Conservation (phyloP, 2,888 invertebrate genomes). For the Sericinus montela region DNA sequence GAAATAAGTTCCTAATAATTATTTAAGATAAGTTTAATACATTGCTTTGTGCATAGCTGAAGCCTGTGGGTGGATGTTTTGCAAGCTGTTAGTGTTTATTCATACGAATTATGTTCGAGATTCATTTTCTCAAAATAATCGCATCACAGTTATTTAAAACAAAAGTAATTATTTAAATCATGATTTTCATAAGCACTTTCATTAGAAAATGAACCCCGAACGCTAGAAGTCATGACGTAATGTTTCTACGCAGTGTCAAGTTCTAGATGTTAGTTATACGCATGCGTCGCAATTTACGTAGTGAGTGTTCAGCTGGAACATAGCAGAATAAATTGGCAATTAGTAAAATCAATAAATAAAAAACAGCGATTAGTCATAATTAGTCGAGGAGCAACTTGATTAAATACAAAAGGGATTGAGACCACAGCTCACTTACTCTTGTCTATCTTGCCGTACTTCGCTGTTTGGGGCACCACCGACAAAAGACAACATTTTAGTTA, state of each 20-base stretch:
- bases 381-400: conserved; percentile 67
- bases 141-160: no score
- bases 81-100: conserved; percentile 71
- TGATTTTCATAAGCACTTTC: no score
- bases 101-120: conserved; percentile 40
- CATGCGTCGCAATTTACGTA: conserved; percentile 54
- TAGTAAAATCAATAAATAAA: conserved; percentile 52
- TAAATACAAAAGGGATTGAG: conserved; percentile 70
- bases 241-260: conserved; percentile 19
- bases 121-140: conserved; percentile 37
- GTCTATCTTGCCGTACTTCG: conserved; percentile 72
- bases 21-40: conserved; percentile 28
- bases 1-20: conserved; percentile 24
- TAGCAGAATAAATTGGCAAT: conserved; percentile 49
- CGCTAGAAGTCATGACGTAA: conserved; percentile 5
- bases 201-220: conserved; percentile 4
- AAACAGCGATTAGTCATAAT: conserved; percentile 69
- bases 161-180: no score
- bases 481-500: conserved; percentile 75
- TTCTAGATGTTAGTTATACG: conserved; percentile 40
- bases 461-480: conserved; percentile 79
- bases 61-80: conserved; percentile 59
- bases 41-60: conserved; percentile 45
- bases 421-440: conserved; percentile 79
- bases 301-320: conserved; percentile 56